Percentiles rank a stretch among this genome's conserved stretches.
These are phyloP conservation scores for Enteromius afrohamiltoni DNA, from an alignment of 2,797 vertebrate species.

Conservation along the genomic window DNA sequence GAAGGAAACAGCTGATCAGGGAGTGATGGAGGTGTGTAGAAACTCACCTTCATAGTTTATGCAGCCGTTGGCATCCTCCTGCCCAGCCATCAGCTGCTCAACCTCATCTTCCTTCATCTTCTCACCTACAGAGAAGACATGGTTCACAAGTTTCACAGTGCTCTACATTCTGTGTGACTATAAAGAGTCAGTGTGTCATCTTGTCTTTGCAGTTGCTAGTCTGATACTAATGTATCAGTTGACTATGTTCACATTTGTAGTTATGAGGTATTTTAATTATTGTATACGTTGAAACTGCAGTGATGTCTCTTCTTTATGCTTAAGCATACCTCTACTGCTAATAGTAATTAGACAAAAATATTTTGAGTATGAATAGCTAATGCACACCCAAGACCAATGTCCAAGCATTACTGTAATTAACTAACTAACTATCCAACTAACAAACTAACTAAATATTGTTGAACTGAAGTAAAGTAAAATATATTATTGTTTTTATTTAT, in stretches of 20 bases:
- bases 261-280: too few relatives aligned
- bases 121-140: conserved; percentile 71
- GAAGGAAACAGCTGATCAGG: background rate
- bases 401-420: too few relatives aligned
- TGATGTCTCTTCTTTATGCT: too few relatives aligned
- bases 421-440: too few relatives aligned
- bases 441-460: too few relatives aligned
- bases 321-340: too few relatives aligned
- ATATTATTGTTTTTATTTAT: too few relatives aligned
- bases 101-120: conserved; percentile 83
- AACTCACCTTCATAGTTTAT: conserved; percentile 79
- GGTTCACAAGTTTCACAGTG: background rate
- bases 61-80: conserved; percentile 83
- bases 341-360: too few relatives aligned
- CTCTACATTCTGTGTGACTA: background rate
- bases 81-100: conserved; percentile 82
- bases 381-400: too few relatives aligned
- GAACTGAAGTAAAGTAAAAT: background rate
- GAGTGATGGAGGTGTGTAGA: background rate
- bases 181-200: background rate
- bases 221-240: background rate
- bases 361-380: too few relatives aligned
- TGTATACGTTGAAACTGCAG: too few relatives aligned
- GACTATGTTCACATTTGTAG: too few relatives aligned
- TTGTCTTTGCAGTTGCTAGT: background rate